phyloP scores from a whole-genome alignment of 2,888 invertebrate species.

The Aromia moschata region DNA sequence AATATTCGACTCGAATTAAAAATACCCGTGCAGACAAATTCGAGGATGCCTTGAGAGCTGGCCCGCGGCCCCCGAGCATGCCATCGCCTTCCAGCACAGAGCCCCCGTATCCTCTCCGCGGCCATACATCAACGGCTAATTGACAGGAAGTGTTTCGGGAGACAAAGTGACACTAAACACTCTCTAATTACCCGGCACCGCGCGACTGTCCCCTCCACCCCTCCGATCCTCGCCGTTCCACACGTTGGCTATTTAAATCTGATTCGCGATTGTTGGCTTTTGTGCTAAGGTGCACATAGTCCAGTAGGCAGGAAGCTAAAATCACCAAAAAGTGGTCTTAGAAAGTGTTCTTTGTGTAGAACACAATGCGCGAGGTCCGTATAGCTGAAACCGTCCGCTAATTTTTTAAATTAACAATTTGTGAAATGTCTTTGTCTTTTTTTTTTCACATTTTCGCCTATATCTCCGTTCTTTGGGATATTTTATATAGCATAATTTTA shows the following conservation, averaged over 20 bases:
- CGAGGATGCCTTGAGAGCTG: constrained; percentile 51
- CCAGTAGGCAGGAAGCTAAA: no score
- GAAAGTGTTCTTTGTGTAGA: no score
- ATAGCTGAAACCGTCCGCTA: no score
- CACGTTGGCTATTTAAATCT: constrained; percentile 56
- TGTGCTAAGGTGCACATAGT: no score
- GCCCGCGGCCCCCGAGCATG: constrained; percentile 37
- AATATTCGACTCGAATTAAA: constrained; percentile 34
- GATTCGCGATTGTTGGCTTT: constrained; percentile 57
- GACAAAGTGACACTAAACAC: constrained; percentile 65
- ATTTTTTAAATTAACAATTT: no score
- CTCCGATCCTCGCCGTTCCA: constrained; percentile 46
- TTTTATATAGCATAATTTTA: no score
- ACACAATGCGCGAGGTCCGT: no score
- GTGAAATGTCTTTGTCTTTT: no score
- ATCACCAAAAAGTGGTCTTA: no score
- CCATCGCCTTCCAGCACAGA: constrained; percentile 28
- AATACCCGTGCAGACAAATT: constrained; percentile 55
- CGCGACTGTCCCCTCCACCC: constrained; percentile 25
- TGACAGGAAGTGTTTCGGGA: constrained; percentile 61
- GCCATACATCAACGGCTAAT: constrained; percentile 64
- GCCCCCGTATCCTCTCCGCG: constrained; percentile 49
- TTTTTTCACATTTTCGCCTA: no score
- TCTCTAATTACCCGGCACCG: constrained; percentile 60
- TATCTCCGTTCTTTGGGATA: no score